phyloP scores from a whole-genome alignment of 2,797 vertebrate genomes.

The Pelochelys cantorii region DNA sequence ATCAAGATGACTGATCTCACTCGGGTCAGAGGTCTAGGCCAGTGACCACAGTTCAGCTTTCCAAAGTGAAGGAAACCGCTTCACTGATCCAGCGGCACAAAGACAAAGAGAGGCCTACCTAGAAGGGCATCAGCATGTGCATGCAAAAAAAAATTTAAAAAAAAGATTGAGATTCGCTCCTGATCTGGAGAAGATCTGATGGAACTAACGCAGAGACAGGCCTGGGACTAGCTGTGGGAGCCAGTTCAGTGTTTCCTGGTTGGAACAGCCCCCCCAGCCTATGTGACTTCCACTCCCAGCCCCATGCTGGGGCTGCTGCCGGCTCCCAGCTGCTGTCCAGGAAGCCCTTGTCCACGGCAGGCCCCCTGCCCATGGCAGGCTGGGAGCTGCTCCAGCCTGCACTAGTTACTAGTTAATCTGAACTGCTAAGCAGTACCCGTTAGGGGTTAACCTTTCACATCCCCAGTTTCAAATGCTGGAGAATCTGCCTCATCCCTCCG shows the following conservation, averaged over 20 bases:
- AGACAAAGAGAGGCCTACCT: constrained; percentile 61
- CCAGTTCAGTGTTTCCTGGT: not conserved
- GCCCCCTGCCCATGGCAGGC: no score
- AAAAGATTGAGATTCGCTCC: not conserved
- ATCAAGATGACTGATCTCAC: constrained; percentile 88
- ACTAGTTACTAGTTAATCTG: no score
- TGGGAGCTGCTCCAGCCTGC: no score
- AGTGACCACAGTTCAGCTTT: constrained; percentile 60
- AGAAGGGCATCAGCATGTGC: constrained; percentile 37
- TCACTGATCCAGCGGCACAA: constrained; percentile 61
- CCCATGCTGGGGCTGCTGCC: no score
- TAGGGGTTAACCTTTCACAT: no score
- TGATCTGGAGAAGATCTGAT: constrained; percentile 30
- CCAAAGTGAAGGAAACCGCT: constrained; percentile 69
- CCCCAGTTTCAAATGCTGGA: no score
- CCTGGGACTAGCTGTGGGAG: constrained; percentile 2
- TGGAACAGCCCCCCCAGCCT: no score
- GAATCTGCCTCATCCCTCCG: no score
- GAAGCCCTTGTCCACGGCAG: no score
- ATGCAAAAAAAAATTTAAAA: constrained; percentile 8
- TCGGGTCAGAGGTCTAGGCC: constrained; percentile 82
- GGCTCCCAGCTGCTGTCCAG: no score
- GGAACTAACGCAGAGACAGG: constrained; percentile 45
- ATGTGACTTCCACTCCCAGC: no score
- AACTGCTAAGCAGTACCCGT: no score